Evolutionary conservation across 2,113 vertebrate genomes (phyloP).

Genomic region (Hydropotes inermis): DNA sequence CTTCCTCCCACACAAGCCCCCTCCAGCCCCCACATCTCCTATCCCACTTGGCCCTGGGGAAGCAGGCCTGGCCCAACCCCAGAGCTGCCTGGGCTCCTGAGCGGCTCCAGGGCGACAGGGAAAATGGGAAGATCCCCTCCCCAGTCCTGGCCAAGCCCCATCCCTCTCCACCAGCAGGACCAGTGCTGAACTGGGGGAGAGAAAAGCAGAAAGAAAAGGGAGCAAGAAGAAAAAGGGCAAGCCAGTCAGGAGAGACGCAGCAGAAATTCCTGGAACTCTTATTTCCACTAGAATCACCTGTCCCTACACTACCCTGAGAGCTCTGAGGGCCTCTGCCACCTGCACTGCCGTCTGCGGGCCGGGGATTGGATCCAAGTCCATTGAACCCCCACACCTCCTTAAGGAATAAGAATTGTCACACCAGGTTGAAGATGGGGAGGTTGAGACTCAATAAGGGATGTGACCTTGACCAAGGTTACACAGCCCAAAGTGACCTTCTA

Average conservation of each 20-base stretch:
- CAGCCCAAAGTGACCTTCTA: background rate
- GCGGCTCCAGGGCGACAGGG: accelerated
- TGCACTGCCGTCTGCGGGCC: background rate
- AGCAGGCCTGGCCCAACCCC: background rate
- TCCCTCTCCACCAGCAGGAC: background rate
- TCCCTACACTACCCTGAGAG: too few species aligned
- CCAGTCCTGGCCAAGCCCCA: background rate
- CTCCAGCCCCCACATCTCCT: background rate
- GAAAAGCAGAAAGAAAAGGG: background rate
- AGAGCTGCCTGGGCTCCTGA: background rate
- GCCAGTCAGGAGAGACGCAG: background rate
- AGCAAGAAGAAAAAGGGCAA: background rate
- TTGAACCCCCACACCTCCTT: background rate
- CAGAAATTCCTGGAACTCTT: background rate
- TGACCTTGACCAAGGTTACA: background rate
- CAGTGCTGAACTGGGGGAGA: background rate
- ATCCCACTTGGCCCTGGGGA: background rate
- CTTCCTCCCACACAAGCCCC: background rate
- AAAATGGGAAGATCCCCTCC: background rate
- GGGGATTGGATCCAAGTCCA: accelerated
- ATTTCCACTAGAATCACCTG: background rate
- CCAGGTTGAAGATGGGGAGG: too few species aligned
- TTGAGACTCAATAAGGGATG: background rate
- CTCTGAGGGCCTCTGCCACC: too few species aligned
- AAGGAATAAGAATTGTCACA: background rate